Evolutionary conservation across 2,888 invertebrate genomes (phyloP).

Genomic region (Dryobota labecula): DNA sequence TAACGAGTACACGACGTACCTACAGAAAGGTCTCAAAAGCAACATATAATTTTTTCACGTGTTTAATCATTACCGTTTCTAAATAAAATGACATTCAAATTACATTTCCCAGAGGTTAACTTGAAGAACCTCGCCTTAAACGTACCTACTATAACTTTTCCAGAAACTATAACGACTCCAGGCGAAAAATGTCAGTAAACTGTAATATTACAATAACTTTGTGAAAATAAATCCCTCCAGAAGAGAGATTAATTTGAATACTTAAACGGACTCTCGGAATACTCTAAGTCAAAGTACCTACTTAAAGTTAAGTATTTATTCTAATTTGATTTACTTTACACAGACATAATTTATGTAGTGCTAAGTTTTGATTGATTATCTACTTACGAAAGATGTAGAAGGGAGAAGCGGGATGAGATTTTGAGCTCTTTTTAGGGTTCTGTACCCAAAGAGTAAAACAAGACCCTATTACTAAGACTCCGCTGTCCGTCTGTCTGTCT

Average conservation of each 20-base stretch:
- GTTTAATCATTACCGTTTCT: too few relatives aligned
- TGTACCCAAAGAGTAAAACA: too few relatives aligned
- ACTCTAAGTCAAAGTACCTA: too few relatives aligned
- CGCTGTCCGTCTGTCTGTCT: too few relatives aligned
- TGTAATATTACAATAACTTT: neutral
- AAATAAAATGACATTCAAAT: too few relatives aligned
- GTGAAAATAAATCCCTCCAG: neutral
- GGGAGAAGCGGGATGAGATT: neutral
- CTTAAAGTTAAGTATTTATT: neutral
- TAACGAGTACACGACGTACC: too few relatives aligned
- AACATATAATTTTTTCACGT: too few relatives aligned
- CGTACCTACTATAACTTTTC: neutral
- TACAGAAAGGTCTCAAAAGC: too few relatives aligned
- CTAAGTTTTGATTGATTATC: neutral
- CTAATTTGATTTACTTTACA: neutral
- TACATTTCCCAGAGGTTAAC: too few relatives aligned
- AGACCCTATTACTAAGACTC: too few relatives aligned
- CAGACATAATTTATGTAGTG: neutral
- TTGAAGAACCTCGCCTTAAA: too few relatives aligned
- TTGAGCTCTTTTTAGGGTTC: too few relatives aligned
- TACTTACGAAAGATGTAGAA: neutral
- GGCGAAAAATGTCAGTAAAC: neutral
- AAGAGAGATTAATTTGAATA: slow-evolving; percentile 16
- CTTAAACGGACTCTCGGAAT: slow-evolving; percentile 7
- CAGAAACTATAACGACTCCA: neutral